A percentile compares a stretch with the other conserved stretches of the same genome.
phyloP scores from a whole-genome alignment of 2,113 vertebrate species.

The Ramphastos sulfuratus region DNA sequence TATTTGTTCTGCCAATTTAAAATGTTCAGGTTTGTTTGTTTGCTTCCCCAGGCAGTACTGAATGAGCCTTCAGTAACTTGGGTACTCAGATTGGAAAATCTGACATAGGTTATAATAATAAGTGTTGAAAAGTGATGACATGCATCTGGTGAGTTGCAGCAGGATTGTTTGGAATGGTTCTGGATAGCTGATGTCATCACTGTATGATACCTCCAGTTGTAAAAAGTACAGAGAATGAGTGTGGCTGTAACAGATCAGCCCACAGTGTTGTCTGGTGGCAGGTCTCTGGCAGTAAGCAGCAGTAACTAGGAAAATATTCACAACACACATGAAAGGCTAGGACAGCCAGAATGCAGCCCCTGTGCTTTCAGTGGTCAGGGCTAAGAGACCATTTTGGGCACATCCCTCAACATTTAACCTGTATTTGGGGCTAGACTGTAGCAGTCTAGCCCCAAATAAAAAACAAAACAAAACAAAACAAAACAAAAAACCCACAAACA shows the following conservation, averaged over 20 bases:
- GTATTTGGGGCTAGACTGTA: too few relatives aligned
- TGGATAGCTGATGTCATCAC: background rate
- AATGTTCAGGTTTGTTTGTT: background rate
- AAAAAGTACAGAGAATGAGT: too few relatives aligned
- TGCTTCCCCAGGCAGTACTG: background rate
- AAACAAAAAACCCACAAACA: too few relatives aligned
- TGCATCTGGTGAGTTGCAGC: background rate
- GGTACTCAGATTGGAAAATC: background rate
- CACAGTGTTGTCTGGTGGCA: background rate
- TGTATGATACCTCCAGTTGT: background rate
- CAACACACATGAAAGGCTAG: background rate
- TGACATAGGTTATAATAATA: background rate
- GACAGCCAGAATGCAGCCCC: rapidly evolving
- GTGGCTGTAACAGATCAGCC: rapidly evolving
- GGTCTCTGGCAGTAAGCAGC: background rate
- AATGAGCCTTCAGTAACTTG: background rate
- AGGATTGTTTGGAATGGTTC: background rate
- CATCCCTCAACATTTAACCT: too few relatives aligned
- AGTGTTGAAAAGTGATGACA: background rate
- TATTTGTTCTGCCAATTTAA: background rate
- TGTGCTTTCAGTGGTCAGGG: background rate
- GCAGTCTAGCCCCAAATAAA: too few relatives aligned
- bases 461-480: too few relatives aligned
- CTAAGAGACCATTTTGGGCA: background rate
- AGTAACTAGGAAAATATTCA: background rate